Evolutionary conservation across 2,113 vertebrate species (phyloP).

Genomic region (Oxyruncus cristatus): DNA sequence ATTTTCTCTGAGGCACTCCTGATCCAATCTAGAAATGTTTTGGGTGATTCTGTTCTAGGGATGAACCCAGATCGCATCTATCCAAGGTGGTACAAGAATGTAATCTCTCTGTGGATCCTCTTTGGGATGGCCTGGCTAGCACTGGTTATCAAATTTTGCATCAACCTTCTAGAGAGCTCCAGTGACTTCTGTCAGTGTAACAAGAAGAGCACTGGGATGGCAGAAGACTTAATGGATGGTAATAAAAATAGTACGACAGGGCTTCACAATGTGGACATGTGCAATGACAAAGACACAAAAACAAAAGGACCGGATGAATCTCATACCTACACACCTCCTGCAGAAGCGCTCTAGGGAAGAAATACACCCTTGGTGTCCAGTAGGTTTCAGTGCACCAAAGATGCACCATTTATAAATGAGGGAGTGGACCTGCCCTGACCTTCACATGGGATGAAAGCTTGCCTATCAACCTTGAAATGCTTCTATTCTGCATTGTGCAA

Average conservation of each 20-base stretch:
- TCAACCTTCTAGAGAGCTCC: slow-evolving; percentile 80
- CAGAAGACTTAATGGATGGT: slow-evolving; percentile 29
- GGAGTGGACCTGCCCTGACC: neutral
- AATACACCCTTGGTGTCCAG: neutral
- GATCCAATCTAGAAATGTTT: neutral
- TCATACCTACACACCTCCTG: neutral
- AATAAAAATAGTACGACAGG: neutral
- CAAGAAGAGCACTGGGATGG: neutral
- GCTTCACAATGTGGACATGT: neutral
- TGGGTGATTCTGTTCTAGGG: slow-evolving; percentile 67
- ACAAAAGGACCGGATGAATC: neutral
- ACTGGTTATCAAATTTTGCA: slow-evolving; percentile 85
- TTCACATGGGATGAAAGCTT: neutral
- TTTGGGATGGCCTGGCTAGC: slow-evolving; percentile 93
- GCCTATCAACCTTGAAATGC: neutral
- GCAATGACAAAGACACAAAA: slow-evolving; percentile 10
- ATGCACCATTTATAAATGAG: neutral
- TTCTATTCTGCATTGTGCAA: neutral
- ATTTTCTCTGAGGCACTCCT: neutral
- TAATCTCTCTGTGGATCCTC: slow-evolving; percentile 89
- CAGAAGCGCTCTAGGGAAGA: neutral
- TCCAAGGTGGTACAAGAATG: slow-evolving; percentile 84
- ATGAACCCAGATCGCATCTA: slow-evolving; percentile 80
- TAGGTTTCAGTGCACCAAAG: neutral
- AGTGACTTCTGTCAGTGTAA: slow-evolving; percentile 47